These are phyloP conservation scores for Campylomormyrus tamandua DNA, from an alignment of 2,113 vertebrate genomes.

Conservation along the genomic window DNA sequence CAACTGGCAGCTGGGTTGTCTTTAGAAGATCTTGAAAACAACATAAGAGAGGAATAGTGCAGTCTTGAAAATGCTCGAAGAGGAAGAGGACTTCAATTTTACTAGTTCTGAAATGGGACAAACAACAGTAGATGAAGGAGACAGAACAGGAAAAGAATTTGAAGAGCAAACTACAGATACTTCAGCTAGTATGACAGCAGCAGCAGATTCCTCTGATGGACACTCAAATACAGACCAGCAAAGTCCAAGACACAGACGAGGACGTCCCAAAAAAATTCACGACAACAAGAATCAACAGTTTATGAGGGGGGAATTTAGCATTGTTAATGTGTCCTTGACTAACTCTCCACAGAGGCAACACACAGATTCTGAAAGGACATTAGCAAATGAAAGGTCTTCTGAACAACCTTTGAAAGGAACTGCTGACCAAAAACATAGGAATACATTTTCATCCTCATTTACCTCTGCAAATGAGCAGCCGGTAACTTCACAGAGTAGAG, in stretches of 20 bases:
- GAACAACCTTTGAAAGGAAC: background rate
- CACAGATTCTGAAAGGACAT: background rate
- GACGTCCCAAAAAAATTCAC: background rate
- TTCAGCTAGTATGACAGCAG: background rate
- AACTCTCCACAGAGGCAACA: background rate
- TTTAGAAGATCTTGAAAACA: background rate
- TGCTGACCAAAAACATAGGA: background rate
- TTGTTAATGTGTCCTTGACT: background rate
- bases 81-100: slow-evolving; percentile 11
- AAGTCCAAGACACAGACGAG: background rate
- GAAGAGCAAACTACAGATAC: background rate
- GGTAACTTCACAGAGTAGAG: background rate
- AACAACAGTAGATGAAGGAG: background rate
- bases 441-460: background rate
- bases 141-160: background rate
- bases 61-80: slow-evolving; percentile 11
- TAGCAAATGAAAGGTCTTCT: background rate
- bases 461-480: background rate
- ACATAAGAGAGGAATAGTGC: background rate
- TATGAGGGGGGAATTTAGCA: background rate
- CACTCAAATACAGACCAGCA: background rate
- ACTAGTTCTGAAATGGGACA: background rate
- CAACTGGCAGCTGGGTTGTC: slow-evolving; percentile 17
- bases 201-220: background rate
- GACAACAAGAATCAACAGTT: background rate